A percentile compares a stretch with the other conserved stretches of the same genome.
These are phyloP conservation scores for Pandemis corylana DNA, from an alignment of 2,888 invertebrate species.

Conservation along the genomic window DNA sequence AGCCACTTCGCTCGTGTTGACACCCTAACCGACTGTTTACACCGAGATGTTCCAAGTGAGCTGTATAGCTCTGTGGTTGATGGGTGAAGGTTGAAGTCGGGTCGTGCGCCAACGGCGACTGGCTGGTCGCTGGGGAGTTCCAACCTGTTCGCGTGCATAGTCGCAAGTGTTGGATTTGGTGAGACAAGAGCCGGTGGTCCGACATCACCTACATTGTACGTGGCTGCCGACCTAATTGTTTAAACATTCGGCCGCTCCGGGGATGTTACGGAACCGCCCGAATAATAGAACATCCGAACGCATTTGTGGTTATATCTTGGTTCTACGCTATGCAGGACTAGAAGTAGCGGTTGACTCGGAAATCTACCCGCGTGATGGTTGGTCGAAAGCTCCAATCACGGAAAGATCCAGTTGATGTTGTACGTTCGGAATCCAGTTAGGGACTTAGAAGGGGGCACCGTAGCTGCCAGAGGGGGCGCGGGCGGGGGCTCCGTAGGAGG, in stretches of 20 bases:
- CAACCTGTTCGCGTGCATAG: slow-evolving; percentile 82
- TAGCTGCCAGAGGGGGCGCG: slow-evolving; percentile 88
- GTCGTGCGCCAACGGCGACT: slow-evolving; percentile 60
- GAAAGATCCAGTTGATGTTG: slow-evolving; percentile 34
- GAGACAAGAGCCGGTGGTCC: slow-evolving; percentile 59
- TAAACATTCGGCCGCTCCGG: slow-evolving; percentile 69
- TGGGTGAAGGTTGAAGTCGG: slow-evolving; percentile 45
- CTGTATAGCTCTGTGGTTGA: slow-evolving; percentile 47
- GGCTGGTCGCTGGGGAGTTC: slow-evolving; percentile 70
- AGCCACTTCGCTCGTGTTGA: slow-evolving; percentile 70
- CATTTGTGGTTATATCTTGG: slow-evolving; percentile 42
- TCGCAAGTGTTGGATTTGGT: slow-evolving; percentile 77
- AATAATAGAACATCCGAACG: slow-evolving; percentile 66
- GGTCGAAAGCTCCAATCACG: slow-evolving; percentile 22
- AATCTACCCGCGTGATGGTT: slow-evolving; percentile 15
- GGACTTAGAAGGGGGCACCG: slow-evolving; percentile 86
- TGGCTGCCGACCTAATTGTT: slow-evolving; percentile 67
- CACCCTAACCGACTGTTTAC: slow-evolving; percentile 36
- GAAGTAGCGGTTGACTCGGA: slow-evolving; percentile 24
- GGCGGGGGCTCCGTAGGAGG: slow-evolving; percentile 85
- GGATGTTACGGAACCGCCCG: slow-evolving; percentile 64
- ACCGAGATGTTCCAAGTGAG: not conserved
- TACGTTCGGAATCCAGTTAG: slow-evolving; percentile 52
- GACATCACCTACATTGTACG: slow-evolving; percentile 83
- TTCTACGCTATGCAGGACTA: slow-evolving; percentile 31